Evolutionary conservation across 2,888 invertebrate species (phyloP).

Genomic region (Itoplectis maculator): DNA sequence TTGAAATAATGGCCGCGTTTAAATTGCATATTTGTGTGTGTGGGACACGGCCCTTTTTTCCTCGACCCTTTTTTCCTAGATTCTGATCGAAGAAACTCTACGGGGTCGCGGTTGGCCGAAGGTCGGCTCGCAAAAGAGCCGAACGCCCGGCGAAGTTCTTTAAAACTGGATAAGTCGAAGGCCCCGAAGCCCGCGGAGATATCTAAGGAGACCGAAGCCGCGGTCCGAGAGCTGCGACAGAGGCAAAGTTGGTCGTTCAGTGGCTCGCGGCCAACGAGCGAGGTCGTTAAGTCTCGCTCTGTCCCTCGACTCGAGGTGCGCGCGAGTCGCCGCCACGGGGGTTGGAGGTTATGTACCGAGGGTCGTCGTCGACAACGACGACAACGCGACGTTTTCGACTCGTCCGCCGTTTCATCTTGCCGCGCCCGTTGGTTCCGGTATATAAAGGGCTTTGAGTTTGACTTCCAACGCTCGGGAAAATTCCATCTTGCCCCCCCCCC

Average conservation of each 20-base stretch:
- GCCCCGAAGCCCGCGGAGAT: not conserved
- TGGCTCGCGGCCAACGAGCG: conserved; percentile 73
- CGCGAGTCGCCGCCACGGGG: conserved; percentile 67
- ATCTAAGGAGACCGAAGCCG: conserved; percentile 2
- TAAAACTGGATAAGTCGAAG: conserved; percentile 16
- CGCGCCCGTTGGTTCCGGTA: not conserved
- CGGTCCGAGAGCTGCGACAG: not conserved
- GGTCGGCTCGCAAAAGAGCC: conserved; percentile 4
- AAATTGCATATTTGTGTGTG: too few relatives aligned
- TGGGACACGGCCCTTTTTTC: too few relatives aligned
- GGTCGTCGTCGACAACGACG: conserved; percentile 36
- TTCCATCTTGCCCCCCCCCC: too few relatives aligned
- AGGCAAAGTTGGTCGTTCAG: conserved; percentile 49
- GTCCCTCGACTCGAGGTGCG: conserved; percentile 62
- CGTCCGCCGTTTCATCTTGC: not conserved
- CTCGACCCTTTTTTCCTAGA: too few relatives aligned
- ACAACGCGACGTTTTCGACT: conserved; percentile 12
- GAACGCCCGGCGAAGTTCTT: conserved; percentile 1
- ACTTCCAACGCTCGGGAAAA: not conserved
- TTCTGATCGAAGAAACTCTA: too few relatives aligned
- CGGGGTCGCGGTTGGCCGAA: not conserved
- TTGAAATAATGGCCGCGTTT: too few relatives aligned
- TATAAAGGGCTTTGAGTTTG: conserved; percentile 11
- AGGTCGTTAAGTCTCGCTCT: conserved; percentile 74
- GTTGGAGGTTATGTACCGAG: conserved; percentile 35